These are phyloP conservation scores for Apodemia mormo DNA, from an alignment of 2,888 invertebrate genomes.

Conservation along the genomic window DNA sequence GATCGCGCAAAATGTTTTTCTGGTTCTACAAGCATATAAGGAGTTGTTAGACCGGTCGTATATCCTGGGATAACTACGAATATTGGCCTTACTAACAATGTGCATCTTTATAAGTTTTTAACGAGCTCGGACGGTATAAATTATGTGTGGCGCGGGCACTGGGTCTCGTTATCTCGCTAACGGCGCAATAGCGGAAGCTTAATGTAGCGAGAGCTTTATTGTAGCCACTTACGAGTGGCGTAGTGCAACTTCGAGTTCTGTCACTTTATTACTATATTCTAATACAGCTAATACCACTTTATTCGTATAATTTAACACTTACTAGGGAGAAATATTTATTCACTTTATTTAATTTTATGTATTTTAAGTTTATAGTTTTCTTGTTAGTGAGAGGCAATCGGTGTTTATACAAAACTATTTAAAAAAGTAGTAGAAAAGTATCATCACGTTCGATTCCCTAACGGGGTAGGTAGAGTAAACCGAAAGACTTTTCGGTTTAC, in stretches of 20 bases:
- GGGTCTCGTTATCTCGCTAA: conserved; percentile 81
- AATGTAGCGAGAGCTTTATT: conserved; percentile 81
- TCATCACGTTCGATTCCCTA: no score
- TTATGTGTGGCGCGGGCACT: conserved; percentile 77
- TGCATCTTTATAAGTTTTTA: conserved; percentile 82
- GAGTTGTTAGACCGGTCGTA: conserved; percentile 72
- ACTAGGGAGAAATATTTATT: not conserved
- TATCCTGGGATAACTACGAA: conserved; percentile 72
- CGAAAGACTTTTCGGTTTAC: no score
- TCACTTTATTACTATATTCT: conserved; percentile 22
- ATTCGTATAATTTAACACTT: conserved; percentile 3
- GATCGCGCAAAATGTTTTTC: conserved; percentile 17
- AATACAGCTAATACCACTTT: conserved; percentile 18
- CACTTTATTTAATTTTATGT: not conserved
- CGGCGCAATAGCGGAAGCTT: conserved; percentile 78
- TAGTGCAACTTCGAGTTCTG: conserved; percentile 35
- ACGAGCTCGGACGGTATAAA: conserved; percentile 81
- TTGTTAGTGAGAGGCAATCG: no score
- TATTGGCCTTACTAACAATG: conserved; percentile 81
- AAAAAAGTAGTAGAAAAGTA: no score
- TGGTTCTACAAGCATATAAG: conserved; percentile 24
- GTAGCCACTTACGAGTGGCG: conserved; percentile 72
- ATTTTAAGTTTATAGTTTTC: no score
- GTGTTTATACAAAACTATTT: no score
- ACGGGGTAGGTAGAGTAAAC: no score